Conservation (phyloP, 2,797 vertebrate species). For the Tarsius wallacei region DNA sequence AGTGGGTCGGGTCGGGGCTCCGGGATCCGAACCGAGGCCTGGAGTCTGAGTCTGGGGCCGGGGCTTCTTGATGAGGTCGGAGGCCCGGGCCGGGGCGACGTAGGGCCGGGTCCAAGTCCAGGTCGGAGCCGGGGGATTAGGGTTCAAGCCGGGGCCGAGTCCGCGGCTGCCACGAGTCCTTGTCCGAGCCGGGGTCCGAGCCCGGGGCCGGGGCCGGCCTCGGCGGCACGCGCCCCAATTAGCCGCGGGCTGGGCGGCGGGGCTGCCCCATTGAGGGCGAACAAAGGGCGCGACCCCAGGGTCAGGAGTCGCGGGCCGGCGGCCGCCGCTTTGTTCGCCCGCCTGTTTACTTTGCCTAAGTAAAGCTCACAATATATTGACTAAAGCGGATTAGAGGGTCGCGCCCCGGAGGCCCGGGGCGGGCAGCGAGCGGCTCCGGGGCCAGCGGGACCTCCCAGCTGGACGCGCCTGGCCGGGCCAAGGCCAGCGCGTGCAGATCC, state of each 20-base stretch:
- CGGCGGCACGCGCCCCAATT: slow-evolving; percentile 96
- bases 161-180: too few relatives aligned
- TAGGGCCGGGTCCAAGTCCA: not conserved
- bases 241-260: slow-evolving; percentile 94
- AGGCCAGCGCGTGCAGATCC: not conserved
- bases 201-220: not conserved
- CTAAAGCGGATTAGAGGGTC: slow-evolving; percentile 97
- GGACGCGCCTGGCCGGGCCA: not conserved
- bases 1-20: not conserved
- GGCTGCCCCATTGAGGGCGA: slow-evolving; percentile 95
- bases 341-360: slow-evolving; percentile 97
- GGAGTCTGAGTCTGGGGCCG: not conserved
- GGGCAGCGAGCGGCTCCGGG: slow-evolving; percentile 79
- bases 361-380: slow-evolving; percentile 97
- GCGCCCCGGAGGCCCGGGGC: slow-evolving; percentile 92
- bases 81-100: not conserved
- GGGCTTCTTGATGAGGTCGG: not conserved
- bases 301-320: slow-evolving; percentile 96
- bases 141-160: not conserved
- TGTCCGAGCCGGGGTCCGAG: not conserved
- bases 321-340: slow-evolving; percentile 94
- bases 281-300: slow-evolving; percentile 97
- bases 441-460: slow-evolving; percentile 50
- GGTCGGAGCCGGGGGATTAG: not conserved
- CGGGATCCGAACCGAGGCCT: not conserved